Evolutionary conservation across 2,888 invertebrate genomes (phyloP), one percentile per base, ranked within the genome.

Genomic region (Luperina testacea): DNA sequence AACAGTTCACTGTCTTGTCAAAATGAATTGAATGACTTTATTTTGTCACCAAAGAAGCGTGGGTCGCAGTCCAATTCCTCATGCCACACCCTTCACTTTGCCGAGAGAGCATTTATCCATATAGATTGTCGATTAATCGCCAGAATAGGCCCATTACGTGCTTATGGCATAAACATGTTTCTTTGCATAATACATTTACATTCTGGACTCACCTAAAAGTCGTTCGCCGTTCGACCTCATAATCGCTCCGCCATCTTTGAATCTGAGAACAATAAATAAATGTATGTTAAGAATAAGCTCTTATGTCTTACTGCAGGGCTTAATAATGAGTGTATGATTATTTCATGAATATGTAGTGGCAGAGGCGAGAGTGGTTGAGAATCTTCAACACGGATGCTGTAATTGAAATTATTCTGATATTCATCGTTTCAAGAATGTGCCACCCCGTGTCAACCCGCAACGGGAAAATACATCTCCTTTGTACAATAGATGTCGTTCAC

Each of bases 131-230:
- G 89, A 94, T 94, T 94, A 93, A 92, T 91, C 90, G 89, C 88
- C 91, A 91, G 91, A 91, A 92, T 91, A 88, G 89, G 87, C 80
- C 90, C 88, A 94, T 93, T 93, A 93, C 94, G 90, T 90, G 89
- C 88, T 90, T 90, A 84, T 82, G 80, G 80, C 63, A 85, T 81
- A 82, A 91, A 91, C 89, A 88, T 88, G 89, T 91, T 89, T 89
- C 88, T 91, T 92, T 91, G 90, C 89, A 90, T 89, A 89, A 84
- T 88, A 82, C 82, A 92, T 93, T 93, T 93, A 91, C 90, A 94
- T 92, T 92, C 90, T 89, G 86, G 85, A 94, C 96, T 96, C 89
- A 96, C 96, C 95, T 95, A 94, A 93, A 94, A 92, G 89, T 90
- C 83, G 92, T 91, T 92, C 90, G 90, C 89, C 83, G 90, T 90